Evolutionary conservation across 35 echinoderm and acorn worm genomes (phyloP).

Genomic region (Patiria miniata): DNA sequence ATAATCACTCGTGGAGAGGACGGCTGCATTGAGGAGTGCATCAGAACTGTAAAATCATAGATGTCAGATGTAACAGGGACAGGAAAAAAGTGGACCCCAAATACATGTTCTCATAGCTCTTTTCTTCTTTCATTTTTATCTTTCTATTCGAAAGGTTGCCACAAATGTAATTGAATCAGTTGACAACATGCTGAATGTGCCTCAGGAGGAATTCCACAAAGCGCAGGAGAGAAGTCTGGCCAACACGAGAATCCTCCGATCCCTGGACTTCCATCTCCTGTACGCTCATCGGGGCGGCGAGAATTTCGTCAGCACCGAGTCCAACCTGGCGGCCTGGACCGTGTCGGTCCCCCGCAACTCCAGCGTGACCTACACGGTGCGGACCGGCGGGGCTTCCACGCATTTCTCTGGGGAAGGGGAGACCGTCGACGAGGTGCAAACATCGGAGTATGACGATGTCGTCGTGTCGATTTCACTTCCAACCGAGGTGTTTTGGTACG

Average conservation of each 20-base stretch:
- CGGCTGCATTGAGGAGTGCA: too few relatives aligned
- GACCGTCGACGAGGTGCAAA: not conserved
- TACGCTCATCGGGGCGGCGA: not conserved
- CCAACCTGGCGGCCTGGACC: not conserved
- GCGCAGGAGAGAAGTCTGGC: not conserved
- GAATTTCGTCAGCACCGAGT: not conserved
- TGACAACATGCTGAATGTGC: not conserved
- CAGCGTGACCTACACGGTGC: not conserved
- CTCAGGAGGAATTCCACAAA: not conserved
- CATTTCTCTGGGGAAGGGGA: not conserved
- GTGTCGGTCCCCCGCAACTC: not conserved
- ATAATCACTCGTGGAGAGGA: too few relatives aligned
- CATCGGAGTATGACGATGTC: not conserved
- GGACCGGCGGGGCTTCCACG: not conserved
- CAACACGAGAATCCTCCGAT: not conserved
- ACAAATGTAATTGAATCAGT: not conserved
- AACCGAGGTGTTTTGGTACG: constrained; percentile 4
- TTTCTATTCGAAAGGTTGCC: not conserved
- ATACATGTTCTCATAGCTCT: too few relatives aligned
- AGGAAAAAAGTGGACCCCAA: too few relatives aligned
- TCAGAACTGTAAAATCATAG: too few relatives aligned
- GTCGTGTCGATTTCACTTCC: not conserved
- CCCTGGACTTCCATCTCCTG: constrained; percentile 7
- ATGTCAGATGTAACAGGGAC: too few relatives aligned
- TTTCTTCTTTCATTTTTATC: too few relatives aligned